phyloP scores from a whole-genome alignment of 2,888 invertebrate genomes.

The Caenorhabditis sp. region DNA sequence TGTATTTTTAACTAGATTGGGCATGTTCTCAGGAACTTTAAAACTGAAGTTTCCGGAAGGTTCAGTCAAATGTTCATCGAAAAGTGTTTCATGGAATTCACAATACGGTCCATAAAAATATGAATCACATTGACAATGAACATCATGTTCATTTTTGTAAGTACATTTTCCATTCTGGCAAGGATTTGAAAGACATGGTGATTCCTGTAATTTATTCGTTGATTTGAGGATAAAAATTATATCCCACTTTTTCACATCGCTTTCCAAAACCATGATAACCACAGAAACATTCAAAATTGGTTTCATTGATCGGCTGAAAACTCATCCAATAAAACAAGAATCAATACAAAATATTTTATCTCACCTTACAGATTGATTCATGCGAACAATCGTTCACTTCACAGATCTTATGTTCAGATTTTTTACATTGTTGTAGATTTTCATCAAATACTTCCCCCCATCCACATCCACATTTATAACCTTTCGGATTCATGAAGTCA shows the following conservation, averaged over 20 bases:
- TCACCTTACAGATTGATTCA: too few relatives aligned
- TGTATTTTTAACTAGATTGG: neutral
- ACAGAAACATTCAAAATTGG: conserved; percentile 54
- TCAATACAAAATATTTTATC: too few relatives aligned
- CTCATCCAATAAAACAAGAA: too few relatives aligned
- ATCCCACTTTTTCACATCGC: conserved; percentile 34
- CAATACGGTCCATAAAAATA: conserved; percentile 45
- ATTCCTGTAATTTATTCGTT: neutral
- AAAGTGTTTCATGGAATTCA: conserved; percentile 53
- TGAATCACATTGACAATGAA: neutral
- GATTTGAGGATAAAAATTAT: neutral
- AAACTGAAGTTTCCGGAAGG: conserved; percentile 8
- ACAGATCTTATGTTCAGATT: conserved; percentile 40
- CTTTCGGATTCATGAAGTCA: neutral
- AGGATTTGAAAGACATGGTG: conserved; percentile 27
- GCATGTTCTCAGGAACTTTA: neutral
- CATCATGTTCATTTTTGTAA: neutral
- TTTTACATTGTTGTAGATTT: conserved; percentile 19
- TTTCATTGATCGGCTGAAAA: conserved; percentile 26
- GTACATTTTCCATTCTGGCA: conserved; percentile 7
- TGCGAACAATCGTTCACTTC: too few relatives aligned
- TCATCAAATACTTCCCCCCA: conserved; percentile 14
- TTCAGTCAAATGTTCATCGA: conserved; percentile 37
- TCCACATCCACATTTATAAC: neutral
- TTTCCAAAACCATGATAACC: conserved; percentile 46